Evolutionary conservation across 2,797 vertebrate species (phyloP).

Genomic region (Artibeus lituratus): DNA sequence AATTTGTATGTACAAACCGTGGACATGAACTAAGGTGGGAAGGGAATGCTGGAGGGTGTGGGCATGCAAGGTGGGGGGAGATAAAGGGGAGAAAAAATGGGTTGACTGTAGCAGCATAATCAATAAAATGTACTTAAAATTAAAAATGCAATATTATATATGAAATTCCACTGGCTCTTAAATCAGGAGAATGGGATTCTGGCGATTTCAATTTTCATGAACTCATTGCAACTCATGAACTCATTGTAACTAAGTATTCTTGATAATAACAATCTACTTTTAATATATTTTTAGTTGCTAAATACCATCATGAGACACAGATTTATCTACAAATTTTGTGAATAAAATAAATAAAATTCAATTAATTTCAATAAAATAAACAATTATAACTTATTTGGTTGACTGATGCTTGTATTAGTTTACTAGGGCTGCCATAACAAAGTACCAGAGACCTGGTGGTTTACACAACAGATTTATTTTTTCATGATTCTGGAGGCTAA

Average conservation of each 20-base stretch:
- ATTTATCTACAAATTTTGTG: background rate
- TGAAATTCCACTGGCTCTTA: background rate
- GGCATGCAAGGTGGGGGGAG: too few relatives aligned
- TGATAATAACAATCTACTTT: background rate
- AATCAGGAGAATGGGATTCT: background rate
- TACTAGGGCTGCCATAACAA: background rate
- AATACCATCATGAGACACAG: background rate
- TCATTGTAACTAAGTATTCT: background rate
- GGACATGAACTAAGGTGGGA: too few relatives aligned
- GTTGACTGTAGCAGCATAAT: too few relatives aligned
- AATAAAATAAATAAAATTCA: background rate
- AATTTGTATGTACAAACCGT: too few relatives aligned
- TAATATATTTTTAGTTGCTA: background rate
- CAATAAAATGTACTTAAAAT: too few relatives aligned
- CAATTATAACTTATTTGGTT: background rate
- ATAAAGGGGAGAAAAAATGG: too few relatives aligned
- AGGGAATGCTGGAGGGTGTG: too few relatives aligned
- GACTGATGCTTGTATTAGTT: background rate
- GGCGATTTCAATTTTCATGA: background rate
- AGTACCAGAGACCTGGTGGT: background rate
- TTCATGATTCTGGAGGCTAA: background rate
- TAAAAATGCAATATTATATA: background rate
- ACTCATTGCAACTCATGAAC: background rate
- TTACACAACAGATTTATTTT: background rate
- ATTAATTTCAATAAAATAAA: background rate